Percentiles rank a stretch among this genome's conserved stretches.
These are phyloP conservation scores for Thermophis baileyi DNA, from an alignment of 2,113 vertebrate species.

Conservation along the genomic window DNA sequence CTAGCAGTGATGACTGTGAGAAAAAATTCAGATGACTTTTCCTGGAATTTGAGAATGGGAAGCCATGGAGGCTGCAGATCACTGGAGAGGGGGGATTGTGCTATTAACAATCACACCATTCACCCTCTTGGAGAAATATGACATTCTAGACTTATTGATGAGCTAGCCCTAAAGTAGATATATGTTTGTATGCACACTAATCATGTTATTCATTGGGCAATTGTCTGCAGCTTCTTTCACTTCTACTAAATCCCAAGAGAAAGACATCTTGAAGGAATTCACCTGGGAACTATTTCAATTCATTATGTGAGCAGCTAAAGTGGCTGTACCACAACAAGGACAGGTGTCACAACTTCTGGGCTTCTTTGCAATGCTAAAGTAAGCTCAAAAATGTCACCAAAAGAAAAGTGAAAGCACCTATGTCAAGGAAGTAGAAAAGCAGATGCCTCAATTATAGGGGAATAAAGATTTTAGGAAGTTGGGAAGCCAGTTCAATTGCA, in stretches of 20 bases:
- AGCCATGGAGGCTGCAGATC: neutral
- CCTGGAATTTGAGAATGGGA: neutral
- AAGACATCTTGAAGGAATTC: neutral
- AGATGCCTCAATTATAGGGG: neutral
- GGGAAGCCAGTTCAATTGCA: neutral
- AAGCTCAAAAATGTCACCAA: neutral
- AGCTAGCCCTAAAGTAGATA: neutral
- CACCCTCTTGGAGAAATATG: neutral
- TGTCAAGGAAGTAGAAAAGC: neutral
- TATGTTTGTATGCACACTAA: neutral
- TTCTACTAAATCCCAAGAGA: neutral
- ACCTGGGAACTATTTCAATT: neutral
- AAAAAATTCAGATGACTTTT: neutral
- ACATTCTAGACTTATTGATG: neutral
- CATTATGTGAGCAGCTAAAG: neutral
- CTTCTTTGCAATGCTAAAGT: neutral
- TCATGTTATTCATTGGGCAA: neutral
- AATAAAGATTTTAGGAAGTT: neutral
- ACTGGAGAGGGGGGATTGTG: neutral
- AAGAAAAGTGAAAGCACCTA: neutral
- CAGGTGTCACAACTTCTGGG: neutral
- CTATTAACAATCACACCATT: neutral
- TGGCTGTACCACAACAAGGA: neutral
- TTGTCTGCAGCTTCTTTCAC: neutral
- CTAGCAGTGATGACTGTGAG: neutral